Evolutionary conservation across 2,888 invertebrate genomes (phyloP).

Genomic region (Drosophila paracracens): DNA sequence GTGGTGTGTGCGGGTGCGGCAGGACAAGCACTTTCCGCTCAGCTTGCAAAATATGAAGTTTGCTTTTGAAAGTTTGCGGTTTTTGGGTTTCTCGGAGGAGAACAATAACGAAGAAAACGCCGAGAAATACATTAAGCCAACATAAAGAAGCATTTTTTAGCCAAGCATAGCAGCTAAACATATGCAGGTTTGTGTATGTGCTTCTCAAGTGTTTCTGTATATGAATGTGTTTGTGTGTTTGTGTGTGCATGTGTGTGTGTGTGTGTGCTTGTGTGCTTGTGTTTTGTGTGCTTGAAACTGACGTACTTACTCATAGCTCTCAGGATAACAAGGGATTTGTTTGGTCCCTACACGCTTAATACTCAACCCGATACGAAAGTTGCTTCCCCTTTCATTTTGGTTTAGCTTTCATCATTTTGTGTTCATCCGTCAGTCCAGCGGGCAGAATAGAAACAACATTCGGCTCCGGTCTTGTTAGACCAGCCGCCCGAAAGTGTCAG

Average conservation of each 20-base stretch:
- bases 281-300: slow-evolving; percentile 42
- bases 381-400: slow-evolving; percentile 20
- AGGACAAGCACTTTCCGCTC: slow-evolving; percentile 64
- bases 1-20: neutral
- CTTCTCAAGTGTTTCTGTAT: neutral
- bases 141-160: slow-evolving; percentile 67
- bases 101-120: slow-evolving; percentile 65
- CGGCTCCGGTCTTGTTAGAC: slow-evolving; percentile 19
- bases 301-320: slow-evolving; percentile 59
- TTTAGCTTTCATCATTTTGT: slow-evolving; percentile 59
- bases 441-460: slow-evolving; percentile 24
- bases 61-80: slow-evolving; percentile 73
- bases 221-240: slow-evolving; percentile 12
- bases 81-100: slow-evolving; percentile 64
- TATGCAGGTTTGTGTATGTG: slow-evolving; percentile 37
- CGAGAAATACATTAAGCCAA: slow-evolving; percentile 73
- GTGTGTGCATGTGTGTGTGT: slow-evolving; percentile 1
- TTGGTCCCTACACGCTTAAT: slow-evolving; percentile 59
- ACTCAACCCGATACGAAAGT: slow-evolving; percentile 48
- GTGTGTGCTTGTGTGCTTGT: slow-evolving; percentile 11
- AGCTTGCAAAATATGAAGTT: slow-evolving; percentile 75
- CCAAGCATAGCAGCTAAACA: slow-evolving; percentile 51
- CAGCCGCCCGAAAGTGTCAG: slow-evolving; percentile 61
- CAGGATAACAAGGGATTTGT: slow-evolving; percentile 68
- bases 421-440: slow-evolving; percentile 42